These are phyloP conservation scores for Rhysida immarginata DNA, from an alignment of 1,140 invertebrate species.

Conservation along the genomic window DNA sequence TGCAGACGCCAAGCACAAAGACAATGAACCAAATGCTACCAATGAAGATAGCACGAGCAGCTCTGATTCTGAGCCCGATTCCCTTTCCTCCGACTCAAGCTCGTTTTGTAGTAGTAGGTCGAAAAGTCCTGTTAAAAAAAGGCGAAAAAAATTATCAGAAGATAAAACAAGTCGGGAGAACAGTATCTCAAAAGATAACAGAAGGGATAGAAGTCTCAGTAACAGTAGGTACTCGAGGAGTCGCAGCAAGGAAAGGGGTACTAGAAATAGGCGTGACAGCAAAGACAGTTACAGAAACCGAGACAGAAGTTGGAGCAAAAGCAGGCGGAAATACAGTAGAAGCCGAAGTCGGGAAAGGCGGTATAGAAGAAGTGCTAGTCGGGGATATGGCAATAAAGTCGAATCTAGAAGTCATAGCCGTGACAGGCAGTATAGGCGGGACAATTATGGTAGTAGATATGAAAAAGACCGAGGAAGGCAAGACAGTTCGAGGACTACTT, in stretches of 20 bases:
- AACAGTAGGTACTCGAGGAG: background rate
- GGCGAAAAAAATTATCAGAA: background rate
- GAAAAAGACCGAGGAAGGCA: background rate
- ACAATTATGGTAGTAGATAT: background rate
- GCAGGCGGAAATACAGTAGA: background rate
- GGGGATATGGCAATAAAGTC: background rate
- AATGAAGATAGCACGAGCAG: background rate
- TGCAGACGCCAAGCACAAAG: background rate
- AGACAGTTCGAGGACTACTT: background rate
- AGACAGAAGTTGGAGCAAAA: background rate
- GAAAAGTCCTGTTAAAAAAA: background rate
- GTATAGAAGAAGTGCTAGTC: background rate
- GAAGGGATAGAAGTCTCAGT: background rate
- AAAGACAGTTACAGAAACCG: no score
- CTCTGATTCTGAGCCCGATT: background rate
- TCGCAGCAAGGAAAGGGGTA: background rate
- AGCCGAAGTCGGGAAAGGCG: slow-evolving; percentile 1
- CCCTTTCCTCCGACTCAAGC: background rate
- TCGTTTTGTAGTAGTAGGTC: background rate
- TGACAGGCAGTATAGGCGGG: background rate
- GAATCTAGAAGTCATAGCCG: background rate
- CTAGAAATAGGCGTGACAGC: background rate
- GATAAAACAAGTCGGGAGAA: background rate
- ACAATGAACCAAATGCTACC: background rate
- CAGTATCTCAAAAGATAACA: background rate